These are phyloP conservation scores for Pangasius sanitwongsei DNA, from an alignment of 2,797 vertebrate genomes.

Conservation along the genomic window DNA sequence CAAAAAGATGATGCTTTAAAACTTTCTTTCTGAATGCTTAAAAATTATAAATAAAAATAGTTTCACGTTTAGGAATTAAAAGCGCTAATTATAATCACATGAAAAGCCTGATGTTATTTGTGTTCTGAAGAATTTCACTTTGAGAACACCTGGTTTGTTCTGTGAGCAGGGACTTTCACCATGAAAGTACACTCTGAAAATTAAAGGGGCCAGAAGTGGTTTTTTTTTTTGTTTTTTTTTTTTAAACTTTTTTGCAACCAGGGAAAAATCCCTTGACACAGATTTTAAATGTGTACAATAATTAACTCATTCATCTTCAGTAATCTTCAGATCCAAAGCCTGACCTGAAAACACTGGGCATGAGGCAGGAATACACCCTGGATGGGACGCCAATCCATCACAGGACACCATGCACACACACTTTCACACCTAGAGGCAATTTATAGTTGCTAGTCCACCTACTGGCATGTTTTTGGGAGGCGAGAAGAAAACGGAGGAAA, in stretches of 20 bases:
- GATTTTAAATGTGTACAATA: not conserved
- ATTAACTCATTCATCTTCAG: not conserved
- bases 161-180: not conserved
- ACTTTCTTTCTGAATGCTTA: not conserved
- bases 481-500: not conserved
- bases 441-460: not conserved
- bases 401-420: not conserved
- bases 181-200: not conserved
- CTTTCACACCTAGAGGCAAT: not conserved
- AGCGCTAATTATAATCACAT: not conserved
- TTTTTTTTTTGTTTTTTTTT: not conserved
- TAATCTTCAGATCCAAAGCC: not conserved
- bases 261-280: not conserved
- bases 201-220: not conserved
- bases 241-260: not conserved
- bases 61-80: not conserved
- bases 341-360: not conserved
- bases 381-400: not conserved
- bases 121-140: not conserved
- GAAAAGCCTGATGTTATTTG: constrained; percentile 12
- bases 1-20: not conserved
- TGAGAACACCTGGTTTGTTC: not conserved
- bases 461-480: not conserved
- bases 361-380: not conserved
- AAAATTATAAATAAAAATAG: not conserved